Evolutionary conservation across 2,113 vertebrate genomes (phyloP).

Genomic region (Phalacrocorax aristotelis): DNA sequence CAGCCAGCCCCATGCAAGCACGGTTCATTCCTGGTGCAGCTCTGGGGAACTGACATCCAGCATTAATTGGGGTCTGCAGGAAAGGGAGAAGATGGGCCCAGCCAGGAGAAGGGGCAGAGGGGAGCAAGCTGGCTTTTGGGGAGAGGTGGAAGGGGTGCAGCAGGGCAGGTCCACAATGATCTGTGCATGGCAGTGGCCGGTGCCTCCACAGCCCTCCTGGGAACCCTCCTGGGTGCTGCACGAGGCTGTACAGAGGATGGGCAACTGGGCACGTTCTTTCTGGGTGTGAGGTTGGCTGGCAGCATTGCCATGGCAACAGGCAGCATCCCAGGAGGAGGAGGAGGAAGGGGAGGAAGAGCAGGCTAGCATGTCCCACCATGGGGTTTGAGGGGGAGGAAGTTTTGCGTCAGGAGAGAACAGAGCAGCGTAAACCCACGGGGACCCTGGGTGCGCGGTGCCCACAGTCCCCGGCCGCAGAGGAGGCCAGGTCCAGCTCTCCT

Average conservation of each 20-base stretch:
- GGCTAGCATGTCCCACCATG: neutral
- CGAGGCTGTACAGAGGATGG: neutral
- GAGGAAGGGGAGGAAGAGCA: neutral
- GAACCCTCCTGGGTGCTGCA: neutral
- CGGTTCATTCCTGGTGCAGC: neutral
- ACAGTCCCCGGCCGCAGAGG: accelerated
- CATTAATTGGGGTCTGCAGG: neutral
- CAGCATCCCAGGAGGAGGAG: neutral
- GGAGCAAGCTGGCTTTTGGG: neutral
- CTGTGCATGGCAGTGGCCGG: accelerated
- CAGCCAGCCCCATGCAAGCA: neutral
- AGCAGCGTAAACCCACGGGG: accelerated
- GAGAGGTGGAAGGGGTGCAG: neutral
- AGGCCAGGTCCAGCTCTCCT: neutral
- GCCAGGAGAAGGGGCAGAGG: neutral
- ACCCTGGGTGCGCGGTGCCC: accelerated
- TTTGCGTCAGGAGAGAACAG: neutral
- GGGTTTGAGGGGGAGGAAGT: neutral
- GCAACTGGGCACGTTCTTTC: neutral
- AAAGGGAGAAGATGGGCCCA: neutral
- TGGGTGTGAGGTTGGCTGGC: neutral
- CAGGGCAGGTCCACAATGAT: neutral
- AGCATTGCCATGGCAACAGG: neutral
- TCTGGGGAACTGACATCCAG: neutral
- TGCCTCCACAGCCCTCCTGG: neutral